Evolutionary conservation across 2,113 vertebrate genomes (phyloP).

Genomic region (Thryonomys swinderianus): DNA sequence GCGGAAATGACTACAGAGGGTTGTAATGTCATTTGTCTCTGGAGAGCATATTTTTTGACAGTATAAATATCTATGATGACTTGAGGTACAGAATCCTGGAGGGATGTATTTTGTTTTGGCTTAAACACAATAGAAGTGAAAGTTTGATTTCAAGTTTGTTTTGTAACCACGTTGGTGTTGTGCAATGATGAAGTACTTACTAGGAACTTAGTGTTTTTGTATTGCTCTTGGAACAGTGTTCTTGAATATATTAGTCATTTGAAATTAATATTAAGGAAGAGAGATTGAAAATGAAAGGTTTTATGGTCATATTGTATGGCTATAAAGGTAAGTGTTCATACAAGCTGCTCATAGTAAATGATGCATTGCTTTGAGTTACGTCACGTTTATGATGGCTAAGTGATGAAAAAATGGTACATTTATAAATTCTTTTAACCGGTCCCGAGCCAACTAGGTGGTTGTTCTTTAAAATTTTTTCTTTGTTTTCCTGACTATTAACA

Average conservation of each 20-base stretch:
- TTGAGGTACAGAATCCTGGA: constrained; percentile 25
- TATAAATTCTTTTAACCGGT: background rate
- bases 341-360: constrained; percentile 33
- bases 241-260: constrained; percentile 44
- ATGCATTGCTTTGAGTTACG: constrained; percentile 53
- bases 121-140: constrained; percentile 45
- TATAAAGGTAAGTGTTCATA: constrained; percentile 30
- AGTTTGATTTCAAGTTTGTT: constrained; percentile 57
- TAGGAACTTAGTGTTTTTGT: constrained; percentile 46
- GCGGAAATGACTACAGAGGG: background rate
- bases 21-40: constrained; percentile 14
- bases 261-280: constrained; percentile 50
- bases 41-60: constrained; percentile 27
- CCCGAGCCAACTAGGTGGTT: background rate
- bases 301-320: background rate
- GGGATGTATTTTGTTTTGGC: constrained; percentile 7
- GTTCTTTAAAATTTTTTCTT: background rate
- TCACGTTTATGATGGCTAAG: constrained; percentile 52
- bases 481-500: constrained; percentile 46
- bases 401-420: background rate
- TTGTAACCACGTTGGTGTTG: constrained; percentile 31
- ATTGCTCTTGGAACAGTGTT: constrained; percentile 1
- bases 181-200: constrained; percentile 53
- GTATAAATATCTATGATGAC: constrained; percentile 20
- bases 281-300: constrained; percentile 45